Conservation (phyloP, 2,888 invertebrate species). For the Watsonalla cultraria region DNA sequence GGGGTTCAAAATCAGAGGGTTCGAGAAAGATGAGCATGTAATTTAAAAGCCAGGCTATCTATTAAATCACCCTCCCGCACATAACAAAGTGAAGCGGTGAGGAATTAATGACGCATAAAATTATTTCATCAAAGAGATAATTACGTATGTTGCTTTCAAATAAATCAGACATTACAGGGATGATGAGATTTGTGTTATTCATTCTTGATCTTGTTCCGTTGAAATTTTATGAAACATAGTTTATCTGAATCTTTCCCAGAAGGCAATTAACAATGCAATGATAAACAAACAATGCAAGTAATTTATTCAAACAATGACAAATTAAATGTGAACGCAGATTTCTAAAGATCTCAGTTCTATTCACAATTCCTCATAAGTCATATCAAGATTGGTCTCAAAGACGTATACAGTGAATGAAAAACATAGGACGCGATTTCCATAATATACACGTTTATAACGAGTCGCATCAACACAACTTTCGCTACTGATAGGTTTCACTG, state of each 20-base stretch:
- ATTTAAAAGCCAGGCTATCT: conserved; percentile 22
- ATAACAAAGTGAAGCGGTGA: conserved; percentile 9
- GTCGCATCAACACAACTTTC: conserved; percentile 48
- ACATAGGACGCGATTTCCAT: conserved; percentile 43
- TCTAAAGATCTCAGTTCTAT: too few species aligned
- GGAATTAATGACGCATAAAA: neutral
- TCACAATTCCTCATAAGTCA: neutral
- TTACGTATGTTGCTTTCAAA: neutral
- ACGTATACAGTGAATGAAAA: conserved; percentile 52
- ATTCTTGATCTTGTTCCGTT: neutral
- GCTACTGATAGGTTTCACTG: conserved; percentile 43
- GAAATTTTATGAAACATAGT: neutral
- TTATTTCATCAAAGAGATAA: neutral
- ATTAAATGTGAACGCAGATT: too few species aligned
- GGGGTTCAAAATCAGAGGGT: conserved; percentile 25
- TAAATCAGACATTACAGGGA: too few species aligned
- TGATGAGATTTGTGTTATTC: too few species aligned
- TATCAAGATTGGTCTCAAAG: conserved; percentile 4
- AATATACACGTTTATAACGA: conserved; percentile 44
- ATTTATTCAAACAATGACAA: neutral
- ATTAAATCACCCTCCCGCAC: conserved; percentile 30
- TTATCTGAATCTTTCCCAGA: neutral
- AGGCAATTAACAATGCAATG: too few species aligned
- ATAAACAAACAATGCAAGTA: neutral
- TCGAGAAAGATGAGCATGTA: conserved; percentile 21